phyloP scores from a whole-genome alignment of 37 sponge, comb jelly and placozoan species.

The Cliona cf. orientalis region DNA sequence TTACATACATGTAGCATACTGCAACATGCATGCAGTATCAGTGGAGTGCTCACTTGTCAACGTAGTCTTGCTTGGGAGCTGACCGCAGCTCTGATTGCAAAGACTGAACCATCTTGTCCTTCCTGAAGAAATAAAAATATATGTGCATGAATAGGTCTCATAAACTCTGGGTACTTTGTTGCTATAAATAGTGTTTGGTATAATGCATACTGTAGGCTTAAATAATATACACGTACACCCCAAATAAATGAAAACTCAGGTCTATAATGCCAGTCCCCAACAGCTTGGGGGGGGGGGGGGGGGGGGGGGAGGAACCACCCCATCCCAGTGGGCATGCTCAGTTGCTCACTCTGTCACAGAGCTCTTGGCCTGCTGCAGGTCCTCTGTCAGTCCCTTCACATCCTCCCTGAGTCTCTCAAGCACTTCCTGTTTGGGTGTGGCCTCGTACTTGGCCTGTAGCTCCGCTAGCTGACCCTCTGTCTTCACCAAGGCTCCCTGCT shows the following conservation, averaged over 20 bases:
- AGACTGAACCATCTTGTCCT: slow-evolving; percentile 27
- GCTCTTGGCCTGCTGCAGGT: slow-evolving; percentile 45
- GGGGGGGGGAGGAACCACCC: no score
- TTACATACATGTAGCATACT: no score
- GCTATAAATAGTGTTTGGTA: no score
- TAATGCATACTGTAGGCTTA: no score
- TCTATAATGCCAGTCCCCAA: no score
- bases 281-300: no score
- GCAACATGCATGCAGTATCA: no score
- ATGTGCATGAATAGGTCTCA: background rate
- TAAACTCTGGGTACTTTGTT: background rate
- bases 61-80: slow-evolving; percentile 61
- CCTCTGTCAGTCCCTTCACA: slow-evolving; percentile 22
- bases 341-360: slow-evolving; percentile 32
- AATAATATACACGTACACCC: no score
- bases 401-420: slow-evolving; percentile 24
- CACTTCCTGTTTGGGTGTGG: slow-evolving; percentile 24
- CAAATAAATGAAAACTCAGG: no score
- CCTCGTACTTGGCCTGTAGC: slow-evolving; percentile 34
- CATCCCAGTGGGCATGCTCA: background rate
- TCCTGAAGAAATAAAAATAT: slow-evolving; percentile 9
- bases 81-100: slow-evolving; percentile 43
- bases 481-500: background rate
- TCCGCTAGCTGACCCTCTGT: slow-evolving; percentile 3
- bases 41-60: slow-evolving; percentile 25